A percentile compares a stretch with the other conserved stretches of the same genome.
These are phyloP conservation scores for Psococerastis gibbosa DNA, from an alignment of 2,888 invertebrate species.

Conservation along the genomic window DNA sequence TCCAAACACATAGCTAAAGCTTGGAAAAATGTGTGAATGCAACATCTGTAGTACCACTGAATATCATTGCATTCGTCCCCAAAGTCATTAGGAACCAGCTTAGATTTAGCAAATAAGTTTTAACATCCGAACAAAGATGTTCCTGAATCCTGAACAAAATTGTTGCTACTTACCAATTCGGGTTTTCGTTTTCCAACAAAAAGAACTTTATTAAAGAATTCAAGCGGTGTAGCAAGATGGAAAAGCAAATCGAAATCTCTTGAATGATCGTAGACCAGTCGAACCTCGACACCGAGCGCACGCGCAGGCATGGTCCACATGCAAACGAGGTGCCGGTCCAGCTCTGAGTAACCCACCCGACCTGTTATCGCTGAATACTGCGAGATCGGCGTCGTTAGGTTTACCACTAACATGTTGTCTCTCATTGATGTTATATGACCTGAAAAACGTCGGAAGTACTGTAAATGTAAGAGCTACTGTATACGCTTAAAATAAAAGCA, in stretches of 20 bases:
- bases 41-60: no score
- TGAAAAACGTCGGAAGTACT: no score
- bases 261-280: conserved; percentile 39
- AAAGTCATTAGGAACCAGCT: no score
- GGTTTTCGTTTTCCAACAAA: conserved; percentile 46
- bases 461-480: no score
- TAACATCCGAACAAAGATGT: no score
- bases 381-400: conserved; percentile 53
- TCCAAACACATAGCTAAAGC: no score
- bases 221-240: conserved; percentile 52
- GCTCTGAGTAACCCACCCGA: conserved; percentile 51
- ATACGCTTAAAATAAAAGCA: no score
- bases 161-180: conserved; percentile 39
- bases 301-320: conserved; percentile 47
- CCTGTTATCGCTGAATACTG: conserved; percentile 44
- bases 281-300: conserved; percentile 47
- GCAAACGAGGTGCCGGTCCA: conserved; percentile 49
- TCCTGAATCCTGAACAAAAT: no score
- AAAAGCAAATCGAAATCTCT: conserved; percentile 52
- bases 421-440: conserved; percentile 51
- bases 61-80: no score
- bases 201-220: conserved; percentile 43
- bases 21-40: no score
- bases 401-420: conserved; percentile 54
- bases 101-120: no score